Base-by-base conservation (phyloP, 2,797 vertebrate species). In the Alosa sapidissima region DNA sequence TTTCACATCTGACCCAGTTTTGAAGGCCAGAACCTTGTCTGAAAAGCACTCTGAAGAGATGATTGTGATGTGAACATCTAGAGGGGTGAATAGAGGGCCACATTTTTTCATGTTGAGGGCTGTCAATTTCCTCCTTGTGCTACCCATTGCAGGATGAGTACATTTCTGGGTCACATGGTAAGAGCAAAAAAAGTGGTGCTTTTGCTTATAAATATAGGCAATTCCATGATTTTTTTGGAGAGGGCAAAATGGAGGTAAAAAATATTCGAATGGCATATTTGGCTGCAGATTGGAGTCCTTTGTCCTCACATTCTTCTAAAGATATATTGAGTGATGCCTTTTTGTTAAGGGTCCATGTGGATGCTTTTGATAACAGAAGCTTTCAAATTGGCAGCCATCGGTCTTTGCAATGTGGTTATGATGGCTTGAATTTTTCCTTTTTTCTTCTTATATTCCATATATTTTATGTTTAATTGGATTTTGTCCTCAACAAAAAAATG, bases 391-490 rank as follows among this genome's bases (percentile, higher is more conserved):
- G 85, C 81, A 82, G 82, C 83, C 85, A 88, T 89, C 89, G 75
- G 87, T 89, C 88, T 88, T 83, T 84, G 82, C 83, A 88, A 84
- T 85, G 47, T 60, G 58, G 58, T 86, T 85, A 68, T 86, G 86
- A 86, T 65, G 84, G 55, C 68, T 49, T 36, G 81, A 54, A 28
- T 28, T 83, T 84, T 87, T 85, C 85, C 84, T 85, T 45, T 82
- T 68, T 86, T 72, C 87, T 51, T 33, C 24, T 78, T 78, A 85
- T 33, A 60, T 85, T 84, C 28, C 36, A 84, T 54, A 81, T 65
- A 83, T 51, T 58, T 84, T 82, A 86, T 84, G 51, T 87, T 84
- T 85, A 88, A 89, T 89, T 89, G 65, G 89, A 90, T 88, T 88
- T 85, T 83, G 16, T 84, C 81, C 48, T n/a, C 51, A 36, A 72